Evolutionary conservation across 2,797 vertebrate species (phyloP).

Genomic region (Clamator glandarius): DNA sequence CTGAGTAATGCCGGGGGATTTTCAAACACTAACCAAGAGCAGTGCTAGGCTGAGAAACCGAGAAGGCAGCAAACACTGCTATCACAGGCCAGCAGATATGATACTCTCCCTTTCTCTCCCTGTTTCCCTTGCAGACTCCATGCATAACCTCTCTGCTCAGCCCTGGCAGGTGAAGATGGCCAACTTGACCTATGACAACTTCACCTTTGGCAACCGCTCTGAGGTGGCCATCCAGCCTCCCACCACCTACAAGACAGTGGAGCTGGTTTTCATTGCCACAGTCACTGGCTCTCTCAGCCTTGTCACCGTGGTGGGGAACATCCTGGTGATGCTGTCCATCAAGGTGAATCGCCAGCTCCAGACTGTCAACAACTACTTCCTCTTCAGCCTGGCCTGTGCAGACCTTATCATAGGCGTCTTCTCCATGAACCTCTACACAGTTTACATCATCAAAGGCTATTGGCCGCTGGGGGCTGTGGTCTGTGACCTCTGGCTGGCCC

Average conservation of each 20-base stretch:
- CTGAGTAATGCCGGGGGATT: background rate
- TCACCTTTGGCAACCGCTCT: conserved; percentile 81
- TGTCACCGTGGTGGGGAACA: conserved; percentile 96
- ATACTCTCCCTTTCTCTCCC: conserved; percentile 28
- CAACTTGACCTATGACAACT: conserved; percentile 79
- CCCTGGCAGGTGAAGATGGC: conserved; percentile 77
- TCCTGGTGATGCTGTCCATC: conserved; percentile 98
- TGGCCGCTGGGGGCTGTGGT: conserved; percentile 96
- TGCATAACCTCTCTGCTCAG: conserved; percentile 70
- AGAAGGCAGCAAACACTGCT: background rate
- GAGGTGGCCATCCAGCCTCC: conserved; percentile 64
- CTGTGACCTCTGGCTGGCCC: conserved; percentile 95
- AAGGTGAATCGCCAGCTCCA: conserved; percentile 98
- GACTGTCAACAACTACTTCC: conserved; percentile 98
- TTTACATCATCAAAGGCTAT: conserved; percentile 96
- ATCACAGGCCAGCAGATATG: background rate
- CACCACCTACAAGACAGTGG: conserved; percentile 89
- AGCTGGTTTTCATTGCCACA: conserved; percentile 94
- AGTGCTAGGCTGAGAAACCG: background rate
- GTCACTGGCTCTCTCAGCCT: conserved; percentile 97
- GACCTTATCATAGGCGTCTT: conserved; percentile 97
- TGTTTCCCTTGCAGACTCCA: conserved; percentile 20
- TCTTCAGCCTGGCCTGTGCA: conserved; percentile 95
- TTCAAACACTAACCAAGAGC: background rate
- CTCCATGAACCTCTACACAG: conserved; percentile 97